Evolutionary conservation across 2,113 vertebrate species (phyloP).

Genomic region (Pogona vitticeps): DNA sequence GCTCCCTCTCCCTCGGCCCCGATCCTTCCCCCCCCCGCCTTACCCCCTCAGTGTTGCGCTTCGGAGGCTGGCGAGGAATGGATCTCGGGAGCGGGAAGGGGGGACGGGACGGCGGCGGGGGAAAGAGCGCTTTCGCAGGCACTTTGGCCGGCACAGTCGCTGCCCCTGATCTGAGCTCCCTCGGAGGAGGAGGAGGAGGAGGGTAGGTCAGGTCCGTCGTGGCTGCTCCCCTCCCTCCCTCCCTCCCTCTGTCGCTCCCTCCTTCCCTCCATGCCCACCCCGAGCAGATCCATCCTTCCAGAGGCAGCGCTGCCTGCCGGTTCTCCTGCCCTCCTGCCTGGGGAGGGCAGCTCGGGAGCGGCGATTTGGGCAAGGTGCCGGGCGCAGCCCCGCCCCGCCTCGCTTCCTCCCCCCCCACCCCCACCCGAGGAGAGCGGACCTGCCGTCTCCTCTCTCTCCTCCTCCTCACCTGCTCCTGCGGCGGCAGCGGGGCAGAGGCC

Average conservation of each 20-base stretch:
- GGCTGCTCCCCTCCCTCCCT: neutral
- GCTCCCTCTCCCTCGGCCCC: neutral
- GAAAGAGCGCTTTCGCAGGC: neutral
- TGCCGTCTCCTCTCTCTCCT: too few species aligned
- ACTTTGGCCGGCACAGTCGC: neutral
- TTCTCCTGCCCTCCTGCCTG: neutral
- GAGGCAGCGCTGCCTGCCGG: constrained; percentile 7
- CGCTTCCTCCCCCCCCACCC: neutral
- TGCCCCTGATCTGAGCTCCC: neutral
- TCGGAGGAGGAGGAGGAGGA: neutral
- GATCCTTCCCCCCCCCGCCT: neutral
- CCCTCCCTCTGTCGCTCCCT: neutral
- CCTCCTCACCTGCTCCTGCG: neutral
- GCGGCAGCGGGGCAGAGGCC: neutral
- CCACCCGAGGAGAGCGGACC: neutral
- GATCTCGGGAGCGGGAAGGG: too few species aligned
- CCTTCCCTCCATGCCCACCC: too few species aligned
- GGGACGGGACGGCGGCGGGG: neutral
- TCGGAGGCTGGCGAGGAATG: neutral
- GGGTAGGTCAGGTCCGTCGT: neutral
- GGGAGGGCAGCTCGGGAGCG: constrained; percentile 9
- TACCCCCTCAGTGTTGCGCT: neutral
- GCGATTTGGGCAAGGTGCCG: neutral
- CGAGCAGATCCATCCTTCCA: constrained; percentile 3
- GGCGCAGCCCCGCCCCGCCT: neutral